These are phyloP conservation scores for Morpho deidamia DNA, from an alignment of 2,888 invertebrate species.

Conservation along the genomic window DNA sequence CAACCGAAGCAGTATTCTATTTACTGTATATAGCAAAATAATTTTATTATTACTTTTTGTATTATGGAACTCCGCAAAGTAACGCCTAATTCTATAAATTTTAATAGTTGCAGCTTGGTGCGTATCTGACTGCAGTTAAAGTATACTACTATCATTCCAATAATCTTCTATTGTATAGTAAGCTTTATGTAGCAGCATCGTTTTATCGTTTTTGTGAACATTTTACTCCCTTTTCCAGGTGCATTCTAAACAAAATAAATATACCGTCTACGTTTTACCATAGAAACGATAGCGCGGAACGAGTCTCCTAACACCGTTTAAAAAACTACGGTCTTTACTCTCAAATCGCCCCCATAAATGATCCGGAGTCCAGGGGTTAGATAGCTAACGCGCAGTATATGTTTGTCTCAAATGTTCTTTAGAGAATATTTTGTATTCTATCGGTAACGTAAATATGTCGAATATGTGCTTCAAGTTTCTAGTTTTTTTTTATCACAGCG, in stretches of 20 bases:
- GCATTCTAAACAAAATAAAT: constrained; percentile 11
- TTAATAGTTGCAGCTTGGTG: no score
- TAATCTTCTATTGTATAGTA: no score
- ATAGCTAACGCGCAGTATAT: constrained; percentile 19
- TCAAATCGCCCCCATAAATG: constrained; percentile 27
- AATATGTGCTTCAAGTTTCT: not conserved
- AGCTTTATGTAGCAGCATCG: no score
- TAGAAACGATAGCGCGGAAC: constrained; percentile 19
- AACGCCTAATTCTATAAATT: no score
- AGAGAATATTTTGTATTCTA: constrained; percentile 19
- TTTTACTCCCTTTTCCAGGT: not conserved
- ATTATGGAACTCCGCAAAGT: no score
- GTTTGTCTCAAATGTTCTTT: constrained; percentile 21
- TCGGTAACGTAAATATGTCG: constrained; percentile 14
- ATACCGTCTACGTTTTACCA: constrained; percentile 16
- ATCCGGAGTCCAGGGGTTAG: constrained; percentile 24
- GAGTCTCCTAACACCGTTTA: constrained; percentile 28
- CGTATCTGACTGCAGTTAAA: no score
- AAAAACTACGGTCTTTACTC: constrained; percentile 29
- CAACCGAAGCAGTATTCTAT: no score
- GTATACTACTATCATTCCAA: no score
- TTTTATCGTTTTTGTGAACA: no score
- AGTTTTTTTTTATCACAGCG: no score
- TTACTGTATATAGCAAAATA: no score
- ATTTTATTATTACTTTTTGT: no score